These are phyloP conservation scores for Ostrea edulis DNA, from an alignment of 1,140 invertebrate genomes.

Conservation along the genomic window DNA sequence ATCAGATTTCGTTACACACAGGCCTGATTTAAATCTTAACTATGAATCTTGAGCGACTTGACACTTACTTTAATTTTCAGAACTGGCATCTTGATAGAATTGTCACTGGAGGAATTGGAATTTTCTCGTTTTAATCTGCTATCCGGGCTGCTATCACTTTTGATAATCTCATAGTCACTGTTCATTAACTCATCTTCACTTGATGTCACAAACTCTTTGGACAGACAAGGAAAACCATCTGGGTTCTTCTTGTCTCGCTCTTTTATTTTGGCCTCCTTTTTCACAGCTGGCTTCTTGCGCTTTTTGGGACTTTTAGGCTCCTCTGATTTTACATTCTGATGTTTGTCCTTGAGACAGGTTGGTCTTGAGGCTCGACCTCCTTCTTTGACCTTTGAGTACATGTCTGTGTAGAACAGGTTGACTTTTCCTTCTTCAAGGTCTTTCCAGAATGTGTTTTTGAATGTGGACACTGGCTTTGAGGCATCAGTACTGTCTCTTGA, in stretches of 20 bases:
- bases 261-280: slow-evolving; percentile 38
- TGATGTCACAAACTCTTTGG: neutral
- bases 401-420: slow-evolving; percentile 72
- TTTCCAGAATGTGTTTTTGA: slow-evolving; percentile 77
- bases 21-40: neutral
- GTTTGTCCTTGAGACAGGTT: slow-evolving; percentile 50
- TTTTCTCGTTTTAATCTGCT: neutral
- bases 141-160: neutral
- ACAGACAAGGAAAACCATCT: neutral
- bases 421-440: slow-evolving; percentile 76
- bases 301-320: slow-evolving; percentile 15
- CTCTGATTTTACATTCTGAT: slow-evolving; percentile 45
- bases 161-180: slow-evolving; percentile 28
- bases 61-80: slow-evolving; percentile 40
- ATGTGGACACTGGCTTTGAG: slow-evolving; percentile 51
- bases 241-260: slow-evolving; percentile 36
- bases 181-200: neutral
- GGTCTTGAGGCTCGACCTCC: slow-evolving; percentile 57
- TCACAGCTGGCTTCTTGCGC: slow-evolving; percentile 27
- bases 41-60: neutral
- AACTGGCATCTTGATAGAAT: slow-evolving; percentile 28
- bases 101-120: slow-evolving; percentile 1
- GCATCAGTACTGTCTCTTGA: slow-evolving; percentile 51
- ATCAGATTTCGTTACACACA: neutral
- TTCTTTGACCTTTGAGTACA: slow-evolving; percentile 75